Evolutionary conservation across 2,113 vertebrate species (phyloP).

Genomic region (Pristiophorus japonicus): DNA sequence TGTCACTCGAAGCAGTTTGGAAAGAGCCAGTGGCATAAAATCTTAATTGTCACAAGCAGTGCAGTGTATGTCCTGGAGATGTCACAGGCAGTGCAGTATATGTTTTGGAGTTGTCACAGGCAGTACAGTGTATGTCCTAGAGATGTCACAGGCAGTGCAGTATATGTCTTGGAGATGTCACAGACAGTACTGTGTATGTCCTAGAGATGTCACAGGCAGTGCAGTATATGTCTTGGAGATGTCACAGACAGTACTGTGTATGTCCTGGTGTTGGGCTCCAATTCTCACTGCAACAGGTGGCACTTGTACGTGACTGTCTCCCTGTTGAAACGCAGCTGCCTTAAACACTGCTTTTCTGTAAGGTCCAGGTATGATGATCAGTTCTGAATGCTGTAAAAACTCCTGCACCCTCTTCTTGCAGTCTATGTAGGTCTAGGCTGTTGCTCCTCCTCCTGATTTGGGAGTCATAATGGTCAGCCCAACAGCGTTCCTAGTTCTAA

Average conservation of each 20-base stretch:
- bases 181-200: no score
- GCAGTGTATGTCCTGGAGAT: background rate
- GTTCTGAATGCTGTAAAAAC: background rate
- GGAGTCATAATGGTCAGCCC: background rate
- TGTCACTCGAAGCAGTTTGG: background rate
- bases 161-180: no score
- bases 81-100: no score
- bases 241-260: background rate
- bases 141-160: no score
- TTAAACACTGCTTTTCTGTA: background rate
- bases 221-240: no score
- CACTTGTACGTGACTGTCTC: background rate
- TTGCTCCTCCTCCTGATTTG: background rate
- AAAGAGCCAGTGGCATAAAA: background rate
- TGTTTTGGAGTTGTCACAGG: no score
- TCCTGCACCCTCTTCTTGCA: background rate
- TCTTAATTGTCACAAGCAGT: background rate
- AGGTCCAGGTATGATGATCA: background rate
- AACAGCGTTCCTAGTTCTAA: background rate
- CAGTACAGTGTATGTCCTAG: no score
- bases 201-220: background rate
- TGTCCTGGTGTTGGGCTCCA: background rate
- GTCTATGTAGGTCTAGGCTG: background rate
- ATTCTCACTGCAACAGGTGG: background rate
- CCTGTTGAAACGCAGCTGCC: background rate